Conservation (phyloP, 2,888 invertebrate genomes). For the Drosophila merina region DNA sequence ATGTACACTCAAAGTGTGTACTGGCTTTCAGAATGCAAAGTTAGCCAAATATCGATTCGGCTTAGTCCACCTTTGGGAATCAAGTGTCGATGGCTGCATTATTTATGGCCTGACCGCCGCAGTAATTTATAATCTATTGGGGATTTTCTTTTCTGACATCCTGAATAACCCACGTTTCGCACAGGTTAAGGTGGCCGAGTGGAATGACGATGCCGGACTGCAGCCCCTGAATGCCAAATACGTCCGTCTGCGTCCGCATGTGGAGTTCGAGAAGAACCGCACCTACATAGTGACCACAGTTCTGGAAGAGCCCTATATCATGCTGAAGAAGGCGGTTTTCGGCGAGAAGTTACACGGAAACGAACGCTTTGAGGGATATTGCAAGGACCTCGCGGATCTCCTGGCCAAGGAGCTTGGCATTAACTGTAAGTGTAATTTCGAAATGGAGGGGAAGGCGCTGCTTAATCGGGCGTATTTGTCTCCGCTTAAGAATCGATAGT, state of each 20-base stretch:
- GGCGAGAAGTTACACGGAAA: conserved; percentile 89
- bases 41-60: conserved; percentile 35
- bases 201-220: conserved; percentile 92
- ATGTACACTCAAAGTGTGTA: not conserved
- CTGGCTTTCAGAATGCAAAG: conserved; percentile 1
- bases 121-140: conserved; percentile 39
- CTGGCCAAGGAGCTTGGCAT: conserved; percentile 92
- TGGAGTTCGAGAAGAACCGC: conserved; percentile 91
- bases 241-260: conserved; percentile 88
- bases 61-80: conserved; percentile 9
- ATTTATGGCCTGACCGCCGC: conserved; percentile 33
- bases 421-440: conserved; percentile 88
- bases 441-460: conserved; percentile 2
- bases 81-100: conserved; percentile 37
- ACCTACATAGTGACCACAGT: conserved; percentile 95
- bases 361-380: conserved; percentile 94
- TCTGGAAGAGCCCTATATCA: conserved; percentile 94
- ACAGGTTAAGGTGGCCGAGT: conserved; percentile 93
- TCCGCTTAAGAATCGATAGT: conserved; percentile 10
- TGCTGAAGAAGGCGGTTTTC: conserved; percentile 88
- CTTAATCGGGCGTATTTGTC: conserved; percentile 26
- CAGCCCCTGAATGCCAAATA: conserved; percentile 90
- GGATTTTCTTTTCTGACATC: conserved; percentile 8
- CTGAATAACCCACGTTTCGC: not conserved
- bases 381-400: conserved; percentile 94